Conservation (phyloP, 2,113 vertebrate species). For the Pachyramphus minor region DNA sequence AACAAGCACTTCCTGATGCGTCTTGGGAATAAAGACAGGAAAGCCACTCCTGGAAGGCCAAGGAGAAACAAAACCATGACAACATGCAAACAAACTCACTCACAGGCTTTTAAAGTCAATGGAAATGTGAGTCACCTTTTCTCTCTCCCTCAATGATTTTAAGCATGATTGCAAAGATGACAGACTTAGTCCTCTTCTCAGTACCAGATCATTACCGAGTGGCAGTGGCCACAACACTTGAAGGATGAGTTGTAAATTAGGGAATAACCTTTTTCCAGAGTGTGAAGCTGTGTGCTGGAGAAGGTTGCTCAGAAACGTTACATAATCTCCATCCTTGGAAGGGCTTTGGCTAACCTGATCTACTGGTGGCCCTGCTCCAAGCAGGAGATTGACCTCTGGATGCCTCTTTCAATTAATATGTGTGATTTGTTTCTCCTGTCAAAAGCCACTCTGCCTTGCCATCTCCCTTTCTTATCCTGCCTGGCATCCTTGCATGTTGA, state of each 20-base stretch:
- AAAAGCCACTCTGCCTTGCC: neutral
- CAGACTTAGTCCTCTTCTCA: neutral
- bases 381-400: neutral
- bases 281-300: neutral
- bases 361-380: neutral
- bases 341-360: neutral
- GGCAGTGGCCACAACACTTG: neutral
- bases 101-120: neutral
- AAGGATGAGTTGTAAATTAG: neutral
- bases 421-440: neutral
- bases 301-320: neutral
- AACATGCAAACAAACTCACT: neutral
- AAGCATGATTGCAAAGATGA: neutral
- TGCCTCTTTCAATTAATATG: neutral
- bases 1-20: neutral
- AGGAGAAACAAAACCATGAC: neutral
- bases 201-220: neutral
- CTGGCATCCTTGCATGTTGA: neutral
- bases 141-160: neutral
- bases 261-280: neutral
- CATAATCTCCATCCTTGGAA: neutral
- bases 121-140: neutral
- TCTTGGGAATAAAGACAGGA: neutral
- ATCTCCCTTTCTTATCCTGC: neutral
- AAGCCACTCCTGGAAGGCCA: neutral